Percentiles rank a stretch among this genome's conserved stretches.
These are phyloP conservation scores for Diplosoma virens DNA, from an alignment of 23 tunicate species.

Conservation along the genomic window DNA sequence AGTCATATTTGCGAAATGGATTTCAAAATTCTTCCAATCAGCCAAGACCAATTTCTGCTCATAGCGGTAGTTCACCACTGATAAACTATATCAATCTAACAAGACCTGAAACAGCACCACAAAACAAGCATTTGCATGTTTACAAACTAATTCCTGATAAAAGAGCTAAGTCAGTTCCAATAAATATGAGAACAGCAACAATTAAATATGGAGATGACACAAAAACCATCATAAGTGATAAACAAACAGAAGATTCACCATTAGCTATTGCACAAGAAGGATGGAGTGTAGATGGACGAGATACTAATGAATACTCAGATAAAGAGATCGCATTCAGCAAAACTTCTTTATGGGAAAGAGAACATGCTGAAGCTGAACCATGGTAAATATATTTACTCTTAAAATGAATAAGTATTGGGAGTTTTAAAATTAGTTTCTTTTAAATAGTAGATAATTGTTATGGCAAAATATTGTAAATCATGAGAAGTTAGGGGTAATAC, in stretches of 20 bases:
- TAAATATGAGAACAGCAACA: slow-evolving; percentile 15
- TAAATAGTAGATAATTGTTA: too few species aligned
- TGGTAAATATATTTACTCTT: slow-evolving; percentile 17
- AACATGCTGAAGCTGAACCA: neutral
- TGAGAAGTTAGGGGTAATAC: too few species aligned
- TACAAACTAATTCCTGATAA: slow-evolving; percentile 14
- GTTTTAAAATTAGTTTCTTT: too few species aligned
- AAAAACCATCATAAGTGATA: neutral
- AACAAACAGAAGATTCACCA: neutral
- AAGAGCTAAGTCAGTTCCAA: slow-evolving; percentile 55
- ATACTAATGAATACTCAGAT: neutral
- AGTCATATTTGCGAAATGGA: too few species aligned
- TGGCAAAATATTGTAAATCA: too few species aligned
- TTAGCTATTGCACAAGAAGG: slow-evolving; percentile 1
- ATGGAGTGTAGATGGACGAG: slow-evolving; percentile 4
- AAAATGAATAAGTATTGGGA: too few species aligned
- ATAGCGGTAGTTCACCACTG: too few species aligned
- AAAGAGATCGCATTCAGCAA: slow-evolving; percentile 17
- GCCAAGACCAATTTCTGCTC: too few species aligned
- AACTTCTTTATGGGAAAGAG: slow-evolving; percentile 16
- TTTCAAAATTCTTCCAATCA: too few species aligned
- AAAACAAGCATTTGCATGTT: neutral
- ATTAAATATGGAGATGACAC: neutral
- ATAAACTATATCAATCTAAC: neutral
- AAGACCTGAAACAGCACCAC: slow-evolving; percentile 72